Conservation (phyloP, 2,797 vertebrate species). For the Lycodopsis pacificus region DNA sequence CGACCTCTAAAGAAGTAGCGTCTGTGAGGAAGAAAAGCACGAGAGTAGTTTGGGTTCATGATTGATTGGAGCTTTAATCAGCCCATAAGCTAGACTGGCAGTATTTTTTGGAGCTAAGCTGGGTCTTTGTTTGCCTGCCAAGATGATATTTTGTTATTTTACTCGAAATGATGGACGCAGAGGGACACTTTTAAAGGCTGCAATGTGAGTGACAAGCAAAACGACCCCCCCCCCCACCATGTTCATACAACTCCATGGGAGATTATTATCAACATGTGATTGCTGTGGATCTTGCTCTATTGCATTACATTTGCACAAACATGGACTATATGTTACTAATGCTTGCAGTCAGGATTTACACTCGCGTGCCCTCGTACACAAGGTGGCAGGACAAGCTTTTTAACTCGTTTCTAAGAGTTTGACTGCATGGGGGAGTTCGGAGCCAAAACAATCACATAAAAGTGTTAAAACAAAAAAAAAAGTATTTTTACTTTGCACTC, state of each 20-base stretch:
- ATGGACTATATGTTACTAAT: slow-evolving; percentile 50
- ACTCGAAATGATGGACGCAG: slow-evolving; percentile 43
- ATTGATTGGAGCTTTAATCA: slow-evolving; percentile 68
- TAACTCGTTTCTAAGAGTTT: slow-evolving; percentile 18
- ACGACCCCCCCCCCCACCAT: slow-evolving; percentile 14
- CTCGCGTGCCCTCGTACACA: slow-evolving; percentile 21
- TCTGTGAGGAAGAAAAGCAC: slow-evolving; percentile 16
- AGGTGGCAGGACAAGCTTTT: slow-evolving; percentile 26
- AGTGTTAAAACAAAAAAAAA: slow-evolving; percentile 43
- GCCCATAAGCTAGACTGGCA: slow-evolving; percentile 67
- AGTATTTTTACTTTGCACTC: slow-evolving; percentile 59
- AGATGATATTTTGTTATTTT: slow-evolving; percentile 66
- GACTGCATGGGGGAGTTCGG: slow-evolving; percentile 18
- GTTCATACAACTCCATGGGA: slow-evolving; percentile 51
- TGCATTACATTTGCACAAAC: slow-evolving; percentile 75
- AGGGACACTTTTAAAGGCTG: slow-evolving; percentile 59
- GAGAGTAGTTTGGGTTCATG: slow-evolving; percentile 29
- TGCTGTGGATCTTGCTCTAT: slow-evolving; percentile 74
- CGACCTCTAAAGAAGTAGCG: slow-evolving; percentile 23
- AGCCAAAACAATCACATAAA: slow-evolving; percentile 65
- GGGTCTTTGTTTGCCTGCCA: slow-evolving; percentile 59
- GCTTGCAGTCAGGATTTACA: slow-evolving; percentile 50
- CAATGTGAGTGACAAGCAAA: slow-evolving; percentile 39
- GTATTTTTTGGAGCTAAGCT: slow-evolving; percentile 69
- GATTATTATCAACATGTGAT: slow-evolving; percentile 63